phyloP scores from a whole-genome alignment of 2,113 vertebrate species.

The Harpagus bidentatus region DNA sequence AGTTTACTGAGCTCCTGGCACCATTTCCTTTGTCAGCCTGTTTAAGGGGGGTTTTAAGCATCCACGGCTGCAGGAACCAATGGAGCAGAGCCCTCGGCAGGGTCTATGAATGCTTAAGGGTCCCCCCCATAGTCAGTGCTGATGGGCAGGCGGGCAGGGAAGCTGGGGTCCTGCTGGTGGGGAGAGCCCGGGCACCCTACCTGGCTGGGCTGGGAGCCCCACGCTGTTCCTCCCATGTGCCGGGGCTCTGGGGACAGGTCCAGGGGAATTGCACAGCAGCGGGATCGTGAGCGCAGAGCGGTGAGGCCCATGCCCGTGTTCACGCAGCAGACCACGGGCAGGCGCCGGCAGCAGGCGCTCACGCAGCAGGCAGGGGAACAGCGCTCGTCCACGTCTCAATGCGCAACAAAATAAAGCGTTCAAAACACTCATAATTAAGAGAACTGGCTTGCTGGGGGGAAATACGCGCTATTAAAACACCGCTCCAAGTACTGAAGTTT shows the following conservation, averaged over 20 bases:
- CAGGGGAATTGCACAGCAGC: not conserved
- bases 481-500: not conserved
- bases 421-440: not conserved
- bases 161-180: not conserved
- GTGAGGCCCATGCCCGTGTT: not conserved
- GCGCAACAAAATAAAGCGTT: rapidly evolving
- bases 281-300: rapidly evolving
- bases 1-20: not conserved
- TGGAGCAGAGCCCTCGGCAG: not conserved
- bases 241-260: rapidly evolving
- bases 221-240: rapidly evolving
- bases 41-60: not conserved
- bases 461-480: rapidly evolving
- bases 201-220: not conserved
- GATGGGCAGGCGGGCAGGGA: not conserved
- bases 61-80: not conserved
- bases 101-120: not conserved
- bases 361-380: not conserved
- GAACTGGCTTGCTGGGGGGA: not conserved
- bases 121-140: not conserved
- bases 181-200: not conserved
- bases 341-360: not conserved
- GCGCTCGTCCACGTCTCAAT: rapidly evolving
- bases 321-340: not conserved
- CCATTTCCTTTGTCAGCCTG: not conserved